Percentiles rank a stretch among this genome's conserved stretches.
phyloP scores from a whole-genome alignment of 2,888 invertebrate genomes.

The Onchidella celtica region DNA sequence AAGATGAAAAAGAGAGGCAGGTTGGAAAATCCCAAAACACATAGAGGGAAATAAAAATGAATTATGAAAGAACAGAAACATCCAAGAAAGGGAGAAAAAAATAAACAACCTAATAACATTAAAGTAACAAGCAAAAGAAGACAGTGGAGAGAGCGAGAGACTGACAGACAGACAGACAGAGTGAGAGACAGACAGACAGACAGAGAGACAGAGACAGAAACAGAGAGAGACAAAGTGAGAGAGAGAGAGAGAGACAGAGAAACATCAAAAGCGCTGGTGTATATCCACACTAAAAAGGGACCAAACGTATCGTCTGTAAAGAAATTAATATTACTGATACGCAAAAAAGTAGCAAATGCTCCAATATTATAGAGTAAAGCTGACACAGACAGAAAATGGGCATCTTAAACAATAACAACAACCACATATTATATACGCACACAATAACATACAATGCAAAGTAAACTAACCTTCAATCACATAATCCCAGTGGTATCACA shows the following conservation, averaged over 20 bases:
- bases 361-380: too few species aligned
- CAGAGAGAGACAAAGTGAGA: not conserved
- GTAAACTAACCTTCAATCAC: too few species aligned
- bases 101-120: not conserved
- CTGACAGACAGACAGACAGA: conserved; percentile 40
- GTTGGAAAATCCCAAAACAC: not conserved
- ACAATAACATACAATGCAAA: too few species aligned
- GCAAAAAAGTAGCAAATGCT: too few species aligned
- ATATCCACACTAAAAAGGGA: too few species aligned
- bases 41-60: conserved; percentile 10
- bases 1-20: not conserved
- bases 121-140: conserved; percentile 11
- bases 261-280: conserved; percentile 11
- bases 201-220: not conserved
- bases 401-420: too few species aligned
- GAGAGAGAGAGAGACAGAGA: not conserved
- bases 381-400: too few species aligned
- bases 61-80: not conserved
- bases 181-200: conserved; percentile 15
- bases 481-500: too few species aligned
- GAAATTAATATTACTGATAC: too few species aligned
- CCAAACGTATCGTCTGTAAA: too few species aligned
- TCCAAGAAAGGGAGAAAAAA: not conserved
- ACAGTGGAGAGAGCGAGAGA: conserved; percentile 42
- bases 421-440: too few species aligned